Evolutionary conservation across 2,113 vertebrate species (phyloP), one percentile per base, ranked within the genome.

Genomic region (Channa maculata): DNA sequence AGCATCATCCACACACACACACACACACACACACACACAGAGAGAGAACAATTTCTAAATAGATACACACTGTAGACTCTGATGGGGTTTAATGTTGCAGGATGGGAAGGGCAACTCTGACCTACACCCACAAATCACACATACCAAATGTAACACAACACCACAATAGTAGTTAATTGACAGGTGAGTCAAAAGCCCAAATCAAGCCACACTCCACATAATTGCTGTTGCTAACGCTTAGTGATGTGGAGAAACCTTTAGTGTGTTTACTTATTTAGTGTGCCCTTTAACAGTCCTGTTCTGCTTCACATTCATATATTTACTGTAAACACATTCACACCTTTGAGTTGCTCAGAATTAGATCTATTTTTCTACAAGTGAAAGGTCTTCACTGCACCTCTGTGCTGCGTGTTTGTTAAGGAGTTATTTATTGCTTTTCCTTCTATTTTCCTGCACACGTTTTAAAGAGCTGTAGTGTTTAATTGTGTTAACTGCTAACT

Each of bases 171-270:
- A 38, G 12, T 0, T 5, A 48, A 44, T 0, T 53, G 15, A 45
- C 9, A 41, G 57, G 52, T 12, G 65, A 74, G 48, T 9, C 3
- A n/a, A 49, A 50, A 59, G 50, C 51, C 11, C 59, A 41, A 45
- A 69, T 76, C 5, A 44, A 48, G 15, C 71, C 52, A 54, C 59
- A 39, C 55, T 62, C 72, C 7, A 44, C 38, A 49, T 67, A 76
- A 79, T 64, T 24, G 49, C 11, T 48, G 54, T 39, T 65, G 34
- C 9, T 45, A 15, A 54, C 4, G 65, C 41, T 8, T 34, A 39
- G 9, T 61, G 34, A 2, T 57, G 48, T 48, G 34, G 38, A 38
- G 45, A 39, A 49, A 51, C 1, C 11, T 58, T 11, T 9, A 0
- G 39, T 41, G 39, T 5, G 24, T 41, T 41, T 7, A 41, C 4